Conservation (phyloP, 2,113 vertebrate genomes). For the Lipophrys pholis region DNA sequence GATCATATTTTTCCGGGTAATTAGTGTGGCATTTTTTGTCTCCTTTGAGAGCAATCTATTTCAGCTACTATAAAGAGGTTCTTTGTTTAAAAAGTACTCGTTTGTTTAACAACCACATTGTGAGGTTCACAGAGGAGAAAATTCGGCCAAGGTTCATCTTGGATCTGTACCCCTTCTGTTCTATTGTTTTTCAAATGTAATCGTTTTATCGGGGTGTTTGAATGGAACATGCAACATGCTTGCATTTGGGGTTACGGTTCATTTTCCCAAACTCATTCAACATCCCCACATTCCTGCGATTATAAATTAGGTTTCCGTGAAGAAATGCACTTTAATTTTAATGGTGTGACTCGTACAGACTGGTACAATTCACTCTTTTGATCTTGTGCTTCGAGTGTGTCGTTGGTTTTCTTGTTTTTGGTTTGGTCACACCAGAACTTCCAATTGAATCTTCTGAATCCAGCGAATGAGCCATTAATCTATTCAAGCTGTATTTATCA, state of each 20-base stretch:
- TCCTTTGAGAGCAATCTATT: constrained; percentile 57
- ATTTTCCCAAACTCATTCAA: background rate
- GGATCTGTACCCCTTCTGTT: constrained; percentile 2
- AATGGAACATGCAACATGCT: background rate
- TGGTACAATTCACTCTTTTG: too few species aligned
- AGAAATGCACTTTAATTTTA: too few species aligned
- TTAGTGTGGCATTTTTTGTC: constrained; percentile 67
- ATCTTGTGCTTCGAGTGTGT: too few species aligned
- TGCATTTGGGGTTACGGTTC: background rate
- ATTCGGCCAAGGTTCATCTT: constrained; percentile 6
- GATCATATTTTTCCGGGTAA: constrained; percentile 73
- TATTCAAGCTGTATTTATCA: too few species aligned
- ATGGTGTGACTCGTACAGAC: too few species aligned
- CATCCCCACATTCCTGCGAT: too few species aligned
- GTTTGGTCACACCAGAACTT: too few species aligned
- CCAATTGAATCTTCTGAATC: too few species aligned
- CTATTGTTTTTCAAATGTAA: background rate
- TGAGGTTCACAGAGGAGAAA: constrained; percentile 21
- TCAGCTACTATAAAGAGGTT: constrained; percentile 29
- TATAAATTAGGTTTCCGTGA: too few species aligned
- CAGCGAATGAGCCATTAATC: too few species aligned
- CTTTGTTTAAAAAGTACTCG: constrained; percentile 49
- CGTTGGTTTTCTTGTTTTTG: too few species aligned
- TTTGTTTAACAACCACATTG: constrained; percentile 28
- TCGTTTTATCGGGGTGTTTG: background rate